Conservation (phyloP, 2,113 vertebrate genomes). For the Petaurus breviceps region DNA sequence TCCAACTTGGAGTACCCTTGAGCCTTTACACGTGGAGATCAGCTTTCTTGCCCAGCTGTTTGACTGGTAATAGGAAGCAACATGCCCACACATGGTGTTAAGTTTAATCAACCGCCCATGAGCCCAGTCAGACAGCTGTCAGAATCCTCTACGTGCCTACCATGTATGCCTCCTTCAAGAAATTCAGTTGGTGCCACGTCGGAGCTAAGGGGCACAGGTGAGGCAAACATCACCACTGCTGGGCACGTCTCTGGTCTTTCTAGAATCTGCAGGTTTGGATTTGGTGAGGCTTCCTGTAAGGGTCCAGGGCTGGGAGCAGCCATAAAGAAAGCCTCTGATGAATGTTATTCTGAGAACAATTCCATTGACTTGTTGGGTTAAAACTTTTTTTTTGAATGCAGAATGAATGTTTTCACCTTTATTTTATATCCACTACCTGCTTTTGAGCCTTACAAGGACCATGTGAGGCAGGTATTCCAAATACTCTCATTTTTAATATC, state of each 20-base stretch:
- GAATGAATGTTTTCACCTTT: not conserved
- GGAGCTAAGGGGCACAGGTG: not conserved
- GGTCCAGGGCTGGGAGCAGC: not conserved
- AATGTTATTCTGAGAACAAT: not conserved
- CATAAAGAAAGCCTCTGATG: not conserved
- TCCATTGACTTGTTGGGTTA: not conserved
- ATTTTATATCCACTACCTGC: not conserved
- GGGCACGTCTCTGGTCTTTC: not conserved
- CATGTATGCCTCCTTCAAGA: rapidly evolving
- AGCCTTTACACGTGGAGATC: not conserved
- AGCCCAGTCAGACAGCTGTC: not conserved
- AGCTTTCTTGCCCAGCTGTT: too few relatives aligned
- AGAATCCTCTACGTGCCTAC: rapidly evolving
- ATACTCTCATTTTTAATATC: not conserved
- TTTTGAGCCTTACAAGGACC: not conserved
- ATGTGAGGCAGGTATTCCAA: not conserved
- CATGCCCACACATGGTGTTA: not conserved
- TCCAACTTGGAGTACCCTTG: not conserved
- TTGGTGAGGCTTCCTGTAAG: not conserved
- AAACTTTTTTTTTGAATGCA: not conserved
- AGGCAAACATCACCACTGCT: not conserved
- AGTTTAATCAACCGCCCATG: not conserved
- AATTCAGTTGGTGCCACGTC: not conserved
- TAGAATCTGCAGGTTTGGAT: not conserved
- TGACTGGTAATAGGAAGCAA: not conserved